Base-by-base conservation (phyloP, 2,888 invertebrate species). In the Cryptocheilus praepositus region DNA sequence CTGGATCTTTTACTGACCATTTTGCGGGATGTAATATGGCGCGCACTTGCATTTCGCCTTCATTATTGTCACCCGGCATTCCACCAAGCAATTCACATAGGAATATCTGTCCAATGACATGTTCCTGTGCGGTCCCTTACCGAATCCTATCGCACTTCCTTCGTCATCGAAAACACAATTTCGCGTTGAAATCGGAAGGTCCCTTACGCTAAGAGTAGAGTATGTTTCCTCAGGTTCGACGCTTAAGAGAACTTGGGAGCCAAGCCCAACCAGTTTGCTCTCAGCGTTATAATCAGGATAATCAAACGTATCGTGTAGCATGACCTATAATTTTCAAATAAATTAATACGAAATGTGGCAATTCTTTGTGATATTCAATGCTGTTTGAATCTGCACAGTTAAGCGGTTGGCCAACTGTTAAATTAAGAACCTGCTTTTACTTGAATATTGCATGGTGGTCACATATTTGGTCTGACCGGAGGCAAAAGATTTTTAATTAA, bases 211-310 rank as follows among this genome's bases (percentile, higher is more conserved):
- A 0, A 86, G 63, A 0, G 93, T 92, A 0, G 93, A 90, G 77
- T 93, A 93, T 0, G 92, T 93, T n/a, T 91, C 89, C 64, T 92
- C 91, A 0, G 94, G 94, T 18, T 91, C 90, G 5, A 94, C 83
- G 0, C 92, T 92, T 4, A 94, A 90, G 66, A 93, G 91, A 25
- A 92, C 90, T 80, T 93, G 92, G 0, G 91, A 90, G 0, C 90
- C 88, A 0, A 91, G 89, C 44, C 91, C 91, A 25, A 93, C 89
- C 49, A 93, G 86, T 53, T 93, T 91, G 18, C 90, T 90, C 19
- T 92, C 91, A 0, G 93, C 90, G 71, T 92, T 92, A 78, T 92
- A 89, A 79, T 93, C 92, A 0, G 94, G 93, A 73, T 91, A 90
- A 81, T 93, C 91, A 82, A 91, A 92, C 0, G 94, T 90, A 77